phyloP scores from a whole-genome alignment of 2,797 vertebrate species.

The Enteromius treurensis region DNA sequence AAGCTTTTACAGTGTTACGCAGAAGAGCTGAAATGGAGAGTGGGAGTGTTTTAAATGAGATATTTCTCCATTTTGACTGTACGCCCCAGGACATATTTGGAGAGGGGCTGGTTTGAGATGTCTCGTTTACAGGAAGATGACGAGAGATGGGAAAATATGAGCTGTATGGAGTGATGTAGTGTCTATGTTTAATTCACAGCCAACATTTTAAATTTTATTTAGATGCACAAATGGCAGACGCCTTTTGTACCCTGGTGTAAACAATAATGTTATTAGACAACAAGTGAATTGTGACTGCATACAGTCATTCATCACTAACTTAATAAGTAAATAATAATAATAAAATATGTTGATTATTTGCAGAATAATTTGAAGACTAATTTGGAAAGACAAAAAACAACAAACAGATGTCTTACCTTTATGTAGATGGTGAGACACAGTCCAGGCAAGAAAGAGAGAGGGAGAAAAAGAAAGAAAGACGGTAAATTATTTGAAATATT shows the following conservation, averaged over 20 bases:
- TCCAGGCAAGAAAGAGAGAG: not conserved
- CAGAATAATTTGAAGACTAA: too few species aligned
- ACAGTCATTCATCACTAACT: too few species aligned
- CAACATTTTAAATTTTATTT: too few species aligned
- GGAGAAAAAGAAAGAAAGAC: not conserved
- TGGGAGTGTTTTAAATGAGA: not conserved
- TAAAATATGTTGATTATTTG: not conserved
- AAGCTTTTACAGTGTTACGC: not conserved
- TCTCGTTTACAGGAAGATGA: slow-evolving; percentile 24
- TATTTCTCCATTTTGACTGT: slow-evolving; percentile 18
- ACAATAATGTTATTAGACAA: too few species aligned
- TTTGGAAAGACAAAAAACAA: not conserved
- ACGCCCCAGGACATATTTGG: slow-evolving; percentile 13
- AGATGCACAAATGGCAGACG: not conserved
- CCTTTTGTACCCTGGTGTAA: not conserved
- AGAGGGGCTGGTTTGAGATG: slow-evolving; percentile 24
- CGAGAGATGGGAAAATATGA: not conserved
- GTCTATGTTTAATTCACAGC: not conserved
- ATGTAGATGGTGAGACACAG: not conserved
- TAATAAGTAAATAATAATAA: not conserved
- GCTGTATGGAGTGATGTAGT: not conserved
- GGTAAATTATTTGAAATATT: too few species aligned
- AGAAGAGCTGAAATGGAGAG: not conserved
- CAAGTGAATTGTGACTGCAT: too few species aligned
- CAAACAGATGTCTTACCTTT: slow-evolving; percentile 46